phyloP scores from a whole-genome alignment of 2,888 invertebrate genomes.

The Melanargia galathea region DNA sequence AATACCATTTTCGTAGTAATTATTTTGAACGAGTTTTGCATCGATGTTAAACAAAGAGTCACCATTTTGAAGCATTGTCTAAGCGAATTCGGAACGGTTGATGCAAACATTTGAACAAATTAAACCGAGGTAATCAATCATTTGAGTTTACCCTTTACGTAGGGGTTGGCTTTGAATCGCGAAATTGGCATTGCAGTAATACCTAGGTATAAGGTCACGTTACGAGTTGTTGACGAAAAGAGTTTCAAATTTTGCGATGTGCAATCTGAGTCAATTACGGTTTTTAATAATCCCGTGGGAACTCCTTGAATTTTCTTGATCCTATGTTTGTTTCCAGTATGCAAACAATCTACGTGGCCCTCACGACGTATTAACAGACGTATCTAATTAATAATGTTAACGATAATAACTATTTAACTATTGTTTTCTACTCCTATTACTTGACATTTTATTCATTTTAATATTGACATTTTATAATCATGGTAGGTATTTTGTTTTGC shows the following conservation, averaged over 20 bases:
- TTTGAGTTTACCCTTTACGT: conserved; percentile 53
- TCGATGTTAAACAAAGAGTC: conserved; percentile 44
- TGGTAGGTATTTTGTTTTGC: too few relatives aligned
- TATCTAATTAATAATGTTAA: too few relatives aligned
- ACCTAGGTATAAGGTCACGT: conserved; percentile 24
- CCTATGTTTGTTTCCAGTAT: too few relatives aligned
- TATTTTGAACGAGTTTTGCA: conserved; percentile 40
- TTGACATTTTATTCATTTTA: too few relatives aligned
- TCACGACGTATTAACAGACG: too few relatives aligned
- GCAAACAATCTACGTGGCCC: too few relatives aligned
- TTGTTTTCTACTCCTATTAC: too few relatives aligned
- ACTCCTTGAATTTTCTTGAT: too few relatives aligned
- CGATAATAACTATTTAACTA: too few relatives aligned
- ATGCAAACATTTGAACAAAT: conserved; percentile 64
- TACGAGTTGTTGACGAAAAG: conserved; percentile 7
- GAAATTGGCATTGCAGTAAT: conserved; percentile 39
- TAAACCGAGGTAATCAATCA: conserved; percentile 65
- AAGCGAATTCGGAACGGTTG: conserved; percentile 48
- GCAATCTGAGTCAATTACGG: too few relatives aligned
- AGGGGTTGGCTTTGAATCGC: conserved; percentile 42
- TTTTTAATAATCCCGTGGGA: too few relatives aligned
- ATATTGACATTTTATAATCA: too few relatives aligned
- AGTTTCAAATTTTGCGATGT: neutral
- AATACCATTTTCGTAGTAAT: conserved; percentile 44
- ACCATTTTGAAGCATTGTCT: conserved; percentile 49